Conservation (phyloP, 30 jellyfish, hydroid and myxozoan species). For the Calvadosia cruxmelitensis region DNA sequence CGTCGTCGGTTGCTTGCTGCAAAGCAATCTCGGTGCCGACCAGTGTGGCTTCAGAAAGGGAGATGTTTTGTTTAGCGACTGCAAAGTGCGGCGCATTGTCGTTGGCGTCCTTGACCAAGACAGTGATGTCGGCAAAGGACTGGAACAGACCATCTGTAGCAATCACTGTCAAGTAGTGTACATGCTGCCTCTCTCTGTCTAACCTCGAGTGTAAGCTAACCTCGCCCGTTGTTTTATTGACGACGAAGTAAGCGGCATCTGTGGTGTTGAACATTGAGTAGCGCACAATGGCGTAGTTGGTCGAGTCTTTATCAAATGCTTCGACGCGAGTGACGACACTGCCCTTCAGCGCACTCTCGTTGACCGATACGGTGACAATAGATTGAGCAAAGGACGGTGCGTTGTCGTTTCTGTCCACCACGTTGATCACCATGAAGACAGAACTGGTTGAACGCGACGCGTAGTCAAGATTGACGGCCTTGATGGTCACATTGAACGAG, state of each 20-base stretch:
- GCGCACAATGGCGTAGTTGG: no score
- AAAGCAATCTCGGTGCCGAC: background rate
- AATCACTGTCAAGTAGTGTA: background rate
- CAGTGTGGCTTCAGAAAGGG: background rate
- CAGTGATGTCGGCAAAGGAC: background rate
- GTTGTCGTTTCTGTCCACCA: background rate
- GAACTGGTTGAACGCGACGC: background rate
- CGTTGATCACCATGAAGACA: background rate
- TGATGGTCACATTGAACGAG: background rate
- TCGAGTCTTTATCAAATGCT: background rate
- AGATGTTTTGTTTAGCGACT: background rate
- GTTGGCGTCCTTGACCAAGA: background rate
- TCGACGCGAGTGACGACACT: background rate
- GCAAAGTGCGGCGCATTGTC: background rate
- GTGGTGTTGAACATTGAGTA: background rate
- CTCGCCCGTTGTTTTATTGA: background rate
- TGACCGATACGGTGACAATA: background rate
- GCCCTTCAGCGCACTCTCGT: background rate
- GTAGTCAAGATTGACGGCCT: background rate
- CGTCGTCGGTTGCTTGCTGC: background rate
- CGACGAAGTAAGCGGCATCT: background rate
- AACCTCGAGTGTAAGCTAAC: no score
- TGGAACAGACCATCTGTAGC: background rate
- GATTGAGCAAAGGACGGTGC: background rate
- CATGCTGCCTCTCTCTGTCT: background rate